Evolutionary conservation across 2,888 invertebrate genomes (phyloP).

Genomic region (Drosophila rubida): DNA sequence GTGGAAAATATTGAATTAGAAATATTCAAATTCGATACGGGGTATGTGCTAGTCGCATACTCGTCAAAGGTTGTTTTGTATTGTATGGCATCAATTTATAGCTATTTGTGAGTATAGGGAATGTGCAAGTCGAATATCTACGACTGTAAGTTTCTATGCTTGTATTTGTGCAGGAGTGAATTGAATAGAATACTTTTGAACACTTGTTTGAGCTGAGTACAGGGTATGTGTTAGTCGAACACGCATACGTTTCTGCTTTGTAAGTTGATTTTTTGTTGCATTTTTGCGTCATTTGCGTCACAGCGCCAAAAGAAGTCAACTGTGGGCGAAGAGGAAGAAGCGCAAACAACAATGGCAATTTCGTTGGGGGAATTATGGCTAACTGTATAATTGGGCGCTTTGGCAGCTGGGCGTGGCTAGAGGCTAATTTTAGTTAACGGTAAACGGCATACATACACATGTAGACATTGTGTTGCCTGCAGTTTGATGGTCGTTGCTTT

Average conservation of each 20-base stretch:
- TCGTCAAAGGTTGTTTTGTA: background rate
- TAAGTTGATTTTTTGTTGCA: constrained; percentile 26
- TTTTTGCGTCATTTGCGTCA: constrained; percentile 55
- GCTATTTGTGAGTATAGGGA: too few relatives aligned
- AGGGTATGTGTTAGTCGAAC: constrained; percentile 3
- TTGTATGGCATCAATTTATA: too few relatives aligned
- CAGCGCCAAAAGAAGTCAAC: constrained; percentile 2
- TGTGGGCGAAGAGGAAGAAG: background rate
- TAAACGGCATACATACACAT: background rate
- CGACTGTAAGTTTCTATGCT: too few relatives aligned
- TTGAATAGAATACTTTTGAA: too few relatives aligned
- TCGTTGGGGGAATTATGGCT: constrained; percentile 25
- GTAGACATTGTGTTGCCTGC: constrained; percentile 19
- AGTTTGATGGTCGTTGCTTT: constrained; percentile 7
- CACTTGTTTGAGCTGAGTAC: background rate
- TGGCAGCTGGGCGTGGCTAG: constrained; percentile 32
- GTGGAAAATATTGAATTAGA: background rate
- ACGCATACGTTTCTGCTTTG: background rate
- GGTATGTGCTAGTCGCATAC: background rate
- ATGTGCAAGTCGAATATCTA: too few relatives aligned
- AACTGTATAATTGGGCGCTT: constrained; percentile 21
- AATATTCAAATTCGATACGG: background rate
- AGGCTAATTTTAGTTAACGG: constrained; percentile 17
- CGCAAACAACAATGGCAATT: constrained; percentile 11
- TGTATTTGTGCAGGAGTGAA: too few relatives aligned